Evolutionary conservation across 2,113 vertebrate species (phyloP).

Genomic region (Malurus elegans): DNA sequence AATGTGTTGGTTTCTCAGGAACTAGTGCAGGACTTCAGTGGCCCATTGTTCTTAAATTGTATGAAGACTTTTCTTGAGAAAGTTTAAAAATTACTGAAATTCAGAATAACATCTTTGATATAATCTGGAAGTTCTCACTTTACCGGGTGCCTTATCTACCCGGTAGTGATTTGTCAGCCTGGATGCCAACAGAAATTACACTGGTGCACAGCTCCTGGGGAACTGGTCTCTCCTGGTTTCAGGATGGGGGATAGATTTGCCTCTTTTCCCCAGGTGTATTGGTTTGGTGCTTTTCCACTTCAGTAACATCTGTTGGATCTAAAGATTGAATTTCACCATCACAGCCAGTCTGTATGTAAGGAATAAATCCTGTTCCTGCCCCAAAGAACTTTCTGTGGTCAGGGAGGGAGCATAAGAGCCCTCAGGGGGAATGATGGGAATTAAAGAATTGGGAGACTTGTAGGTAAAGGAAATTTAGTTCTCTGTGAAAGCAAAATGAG

Average conservation of each 20-base stretch:
- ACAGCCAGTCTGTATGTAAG: accelerated
- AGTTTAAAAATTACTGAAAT: background rate
- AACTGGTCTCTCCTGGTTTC: background rate
- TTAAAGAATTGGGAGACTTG: background rate
- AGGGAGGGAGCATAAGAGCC: accelerated
- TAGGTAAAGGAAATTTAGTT: background rate
- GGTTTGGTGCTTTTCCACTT: background rate
- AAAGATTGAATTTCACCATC: background rate
- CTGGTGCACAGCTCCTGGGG: background rate
- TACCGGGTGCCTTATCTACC: background rate
- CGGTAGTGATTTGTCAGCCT: background rate
- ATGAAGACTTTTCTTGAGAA: background rate
- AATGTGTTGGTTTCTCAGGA: background rate
- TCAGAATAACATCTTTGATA: background rate
- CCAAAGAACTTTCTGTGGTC: background rate
- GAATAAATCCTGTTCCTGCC: background rate
- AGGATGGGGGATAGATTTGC: accelerated
- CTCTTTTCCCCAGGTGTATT: background rate
- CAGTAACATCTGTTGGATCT: background rate
- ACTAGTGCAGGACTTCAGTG: background rate
- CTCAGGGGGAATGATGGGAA: background rate
- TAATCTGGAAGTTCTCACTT: background rate
- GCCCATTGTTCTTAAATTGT: background rate
- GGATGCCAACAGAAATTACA: accelerated
- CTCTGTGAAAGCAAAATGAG: background rate